phyloP scores from a whole-genome alignment of 2,797 vertebrate species.

The Pristis pectinata region DNA sequence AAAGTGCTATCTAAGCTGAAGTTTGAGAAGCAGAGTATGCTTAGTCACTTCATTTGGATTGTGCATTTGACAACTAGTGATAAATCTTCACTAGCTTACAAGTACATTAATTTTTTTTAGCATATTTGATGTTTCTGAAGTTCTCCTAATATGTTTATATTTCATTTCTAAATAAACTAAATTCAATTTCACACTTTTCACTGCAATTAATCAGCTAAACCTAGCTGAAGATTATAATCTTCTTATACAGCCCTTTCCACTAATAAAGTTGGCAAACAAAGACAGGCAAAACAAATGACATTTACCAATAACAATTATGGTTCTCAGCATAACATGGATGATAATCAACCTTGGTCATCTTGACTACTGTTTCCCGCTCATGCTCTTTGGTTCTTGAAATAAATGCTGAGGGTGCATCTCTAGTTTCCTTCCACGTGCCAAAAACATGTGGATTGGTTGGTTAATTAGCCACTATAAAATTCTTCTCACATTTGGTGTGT shows the following conservation, averaged over 20 bases:
- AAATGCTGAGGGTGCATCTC: neutral
- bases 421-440: too few species aligned
- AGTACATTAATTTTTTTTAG: too few species aligned
- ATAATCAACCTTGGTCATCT: neutral
- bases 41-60: neutral
- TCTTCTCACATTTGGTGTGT: too few species aligned
- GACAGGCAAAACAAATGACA: neutral
- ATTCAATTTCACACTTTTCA: neutral
- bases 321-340: neutral
- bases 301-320: neutral
- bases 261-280: neutral
- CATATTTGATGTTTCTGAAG: too few species aligned
- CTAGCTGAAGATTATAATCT: neutral
- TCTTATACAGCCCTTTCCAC: neutral
- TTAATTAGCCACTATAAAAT: too few species aligned
- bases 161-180: neutral
- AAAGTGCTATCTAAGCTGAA: neutral
- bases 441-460: too few species aligned
- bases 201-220: neutral
- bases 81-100: too few species aligned
- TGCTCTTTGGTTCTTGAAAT: neutral
- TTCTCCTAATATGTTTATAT: too few species aligned
- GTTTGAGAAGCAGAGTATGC: neutral
- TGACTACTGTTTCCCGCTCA: neutral
- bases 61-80: neutral